Evolutionary conservation across 1,140 invertebrate species (phyloP).

Genomic region (Oreohelix idahoensis): DNA sequence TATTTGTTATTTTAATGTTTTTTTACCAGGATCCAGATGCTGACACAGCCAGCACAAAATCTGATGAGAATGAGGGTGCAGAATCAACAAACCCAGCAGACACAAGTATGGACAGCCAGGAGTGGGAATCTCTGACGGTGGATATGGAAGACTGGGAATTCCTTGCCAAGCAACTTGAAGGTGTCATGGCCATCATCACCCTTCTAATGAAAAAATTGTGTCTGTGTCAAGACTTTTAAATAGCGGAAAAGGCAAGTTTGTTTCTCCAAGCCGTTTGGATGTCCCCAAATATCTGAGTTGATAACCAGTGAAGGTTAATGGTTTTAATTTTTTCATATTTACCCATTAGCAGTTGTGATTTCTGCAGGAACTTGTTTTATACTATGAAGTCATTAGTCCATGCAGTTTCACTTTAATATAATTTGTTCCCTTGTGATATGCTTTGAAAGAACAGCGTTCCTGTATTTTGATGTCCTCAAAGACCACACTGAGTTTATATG

Average conservation of each 20-base stretch:
- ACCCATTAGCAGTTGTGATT: no score
- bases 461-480: no score
- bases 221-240: constrained; percentile 77
- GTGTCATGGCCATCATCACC: constrained; percentile 83
- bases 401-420: no score
- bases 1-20: background rate
- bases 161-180: constrained; percentile 89
- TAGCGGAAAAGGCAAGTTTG: constrained; percentile 81
- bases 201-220: constrained; percentile 54
- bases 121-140: constrained; percentile 88
- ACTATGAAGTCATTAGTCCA: no score
- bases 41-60: constrained; percentile 57
- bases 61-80: constrained; percentile 62
- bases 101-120: constrained; percentile 62
- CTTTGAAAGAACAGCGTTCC: no score
- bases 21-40: constrained; percentile 63
- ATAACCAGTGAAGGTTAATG: no score
- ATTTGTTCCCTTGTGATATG: no score
- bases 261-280: no score
- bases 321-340: no score
- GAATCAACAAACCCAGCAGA: constrained; percentile 83
- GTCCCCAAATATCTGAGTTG: no score
- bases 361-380: no score
- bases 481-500: no score
- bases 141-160: constrained; percentile 89